Base-by-base conservation (phyloP, 2,113 vertebrate species). In the Sphaerodactylus townsendi region DNA sequence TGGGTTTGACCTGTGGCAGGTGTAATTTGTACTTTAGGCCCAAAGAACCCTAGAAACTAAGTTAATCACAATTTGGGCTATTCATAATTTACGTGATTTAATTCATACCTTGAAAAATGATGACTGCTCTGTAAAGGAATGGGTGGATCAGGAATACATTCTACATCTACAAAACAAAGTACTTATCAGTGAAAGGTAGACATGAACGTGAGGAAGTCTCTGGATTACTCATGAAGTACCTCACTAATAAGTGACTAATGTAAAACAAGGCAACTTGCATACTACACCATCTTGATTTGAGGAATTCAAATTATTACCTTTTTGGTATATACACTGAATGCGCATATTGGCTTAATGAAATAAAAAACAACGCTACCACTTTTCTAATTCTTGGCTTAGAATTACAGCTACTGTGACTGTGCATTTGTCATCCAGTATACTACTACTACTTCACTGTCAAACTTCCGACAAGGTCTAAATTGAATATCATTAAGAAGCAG, bases 101-200 rank as follows among this genome's bases (percentile, higher is more conserved):
- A 68, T 72, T 90, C 79, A 86, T 84, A 95, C 92, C 93, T 96
- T 93, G 93, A 93, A 94, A 94, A 94, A 93, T 92, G 15, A 91
- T 77, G 72, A 90, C 86, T 92, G 90, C 39, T 73, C 82, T 81
- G 88, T 79, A 85, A 88, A 90, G 90, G 82, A 87, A 88, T 87
- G 85, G 84, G 88, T 83, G 91, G 81, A 90, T 88, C 85, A 82
- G 50, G 74, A 62, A 77, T 44, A 85, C n/a, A 86, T 82, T 93
- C 86, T 89, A 83, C 88, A 88, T 92, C 88, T 94, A 95, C 92
- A 92, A 93, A 90, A 80, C 90, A 90, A n/a, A 93, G 93, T 95
- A 94, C 92, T 94, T 94, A 90, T 28, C 59, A 89, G 82, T 23
- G 88, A 73, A 81, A 85, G 72, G 33, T 83, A 81, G 68, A 87